A percentile compares a stretch with the other conserved stretches of the same genome.
These are phyloP conservation scores for Hydrolagus colliei DNA, from an alignment of 2,797 vertebrate species.

Conservation along the genomic window DNA sequence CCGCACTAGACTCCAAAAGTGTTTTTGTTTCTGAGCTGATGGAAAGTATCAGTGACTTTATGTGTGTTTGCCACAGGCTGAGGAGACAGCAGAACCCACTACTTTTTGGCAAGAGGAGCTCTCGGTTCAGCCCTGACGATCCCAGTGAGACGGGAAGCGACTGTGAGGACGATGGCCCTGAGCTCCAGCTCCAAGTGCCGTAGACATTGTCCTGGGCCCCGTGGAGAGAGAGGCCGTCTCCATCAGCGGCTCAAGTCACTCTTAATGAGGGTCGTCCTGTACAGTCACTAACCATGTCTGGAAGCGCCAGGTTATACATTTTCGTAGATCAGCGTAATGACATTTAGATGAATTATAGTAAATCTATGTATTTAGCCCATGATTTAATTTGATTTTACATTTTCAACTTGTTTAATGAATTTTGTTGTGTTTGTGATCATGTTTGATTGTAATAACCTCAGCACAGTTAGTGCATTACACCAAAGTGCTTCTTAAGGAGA, in stretches of 20 bases:
- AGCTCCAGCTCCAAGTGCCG: conserved; percentile 83
- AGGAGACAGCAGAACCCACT: conserved; percentile 78
- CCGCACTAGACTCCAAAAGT: too few species aligned
- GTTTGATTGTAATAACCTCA: too few species aligned
- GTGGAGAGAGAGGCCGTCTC: too few species aligned
- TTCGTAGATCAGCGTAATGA: background rate
- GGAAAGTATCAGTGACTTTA: too few species aligned
- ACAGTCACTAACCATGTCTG: background rate
- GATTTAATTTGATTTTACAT: background rate
- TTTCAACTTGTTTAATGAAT: background rate
- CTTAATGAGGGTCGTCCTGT: background rate
- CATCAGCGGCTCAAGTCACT: too few species aligned
- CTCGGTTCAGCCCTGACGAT: conserved; percentile 73
- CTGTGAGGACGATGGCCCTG: conserved; percentile 75
- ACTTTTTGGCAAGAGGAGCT: conserved; percentile 74
- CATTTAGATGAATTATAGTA: conserved; percentile 23
- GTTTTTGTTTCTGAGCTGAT: too few species aligned
- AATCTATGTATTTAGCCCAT: background rate
- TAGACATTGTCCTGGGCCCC: conserved; percentile 41
- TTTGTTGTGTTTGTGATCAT: too few species aligned
- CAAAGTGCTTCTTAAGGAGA: too few species aligned
- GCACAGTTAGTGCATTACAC: too few species aligned
- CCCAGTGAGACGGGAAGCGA: conserved; percentile 67
- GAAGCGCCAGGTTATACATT: background rate
- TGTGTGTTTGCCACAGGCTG: conserved; percentile 56